These are phyloP conservation scores for Nannoperca obscura DNA, from an alignment of 2,797 vertebrate species.

Conservation along the genomic window DNA sequence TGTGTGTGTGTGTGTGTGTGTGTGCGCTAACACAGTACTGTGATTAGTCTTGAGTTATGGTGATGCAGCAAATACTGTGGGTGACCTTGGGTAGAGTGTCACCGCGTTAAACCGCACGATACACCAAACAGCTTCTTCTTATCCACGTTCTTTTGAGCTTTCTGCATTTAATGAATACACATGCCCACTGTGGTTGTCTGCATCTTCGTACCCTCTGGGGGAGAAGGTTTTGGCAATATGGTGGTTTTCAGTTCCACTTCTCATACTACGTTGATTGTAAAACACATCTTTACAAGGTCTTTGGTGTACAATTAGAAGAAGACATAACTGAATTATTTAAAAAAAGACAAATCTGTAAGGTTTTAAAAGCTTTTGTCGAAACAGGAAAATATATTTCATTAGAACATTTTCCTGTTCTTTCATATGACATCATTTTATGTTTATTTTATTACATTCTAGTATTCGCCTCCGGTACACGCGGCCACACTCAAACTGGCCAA, in stretches of 20 bases:
- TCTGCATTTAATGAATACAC: constrained; percentile 30
- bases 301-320: not conserved
- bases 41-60: constrained; percentile 71
- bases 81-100: constrained; percentile 71
- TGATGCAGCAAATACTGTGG: constrained; percentile 64
- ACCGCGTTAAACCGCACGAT: constrained; percentile 27
- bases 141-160: constrained; percentile 22
- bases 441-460: constrained; percentile 1
- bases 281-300: not conserved
- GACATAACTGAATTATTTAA: not conserved
- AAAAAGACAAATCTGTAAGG: not conserved
- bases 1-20: not conserved
- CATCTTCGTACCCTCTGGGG: not conserved
- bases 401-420: not conserved
- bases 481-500: not conserved
- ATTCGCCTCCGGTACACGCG: constrained; percentile 8
- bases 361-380: constrained; percentile 13
- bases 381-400: not conserved
- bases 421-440: not conserved
- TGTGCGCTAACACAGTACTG: constrained; percentile 17
- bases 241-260: not conserved
- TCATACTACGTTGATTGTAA: not conserved
- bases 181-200: not conserved
- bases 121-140: constrained; percentile 27
- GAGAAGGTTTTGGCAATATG: not conserved